A percentile compares a stretch with the other conserved stretches of the same genome.
Evolutionary conservation across 2,797 vertebrate genomes (phyloP).

Genomic region (Paguma larvata): DNA sequence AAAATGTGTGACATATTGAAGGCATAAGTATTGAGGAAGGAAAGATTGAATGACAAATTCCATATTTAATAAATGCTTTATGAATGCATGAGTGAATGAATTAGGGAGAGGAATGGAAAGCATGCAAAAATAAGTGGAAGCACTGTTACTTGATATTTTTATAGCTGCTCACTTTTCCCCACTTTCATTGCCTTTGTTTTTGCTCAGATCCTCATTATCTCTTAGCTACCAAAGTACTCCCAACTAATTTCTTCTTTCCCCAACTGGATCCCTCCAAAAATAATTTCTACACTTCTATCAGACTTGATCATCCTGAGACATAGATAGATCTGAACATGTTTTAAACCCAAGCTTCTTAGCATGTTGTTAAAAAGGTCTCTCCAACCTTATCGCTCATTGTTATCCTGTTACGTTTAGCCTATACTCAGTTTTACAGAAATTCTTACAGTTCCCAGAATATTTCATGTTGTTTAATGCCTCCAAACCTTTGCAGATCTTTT

Average conservation of each 20-base stretch:
- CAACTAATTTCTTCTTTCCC: conserved; percentile 44
- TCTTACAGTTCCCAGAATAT: background rate
- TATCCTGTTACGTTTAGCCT: background rate
- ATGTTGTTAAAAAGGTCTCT: conserved; percentile 27
- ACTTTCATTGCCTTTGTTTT: background rate
- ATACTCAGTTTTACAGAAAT: background rate
- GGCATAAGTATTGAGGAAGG: conserved; percentile 27
- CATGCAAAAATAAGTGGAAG: conserved; percentile 16
- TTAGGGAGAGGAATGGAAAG: conserved; percentile 11
- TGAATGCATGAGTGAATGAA: conserved; percentile 1
- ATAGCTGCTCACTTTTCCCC: background rate
- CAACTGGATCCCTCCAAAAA: conserved; percentile 45
- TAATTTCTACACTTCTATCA: conserved; percentile 11
- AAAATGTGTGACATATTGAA: conserved; percentile 3
- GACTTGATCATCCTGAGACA: conserved; percentile 28
- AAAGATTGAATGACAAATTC: conserved; percentile 23
- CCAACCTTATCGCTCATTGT: background rate
- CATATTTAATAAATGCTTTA: conserved; percentile 37
- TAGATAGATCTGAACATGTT: background rate
- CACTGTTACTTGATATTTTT: background rate
- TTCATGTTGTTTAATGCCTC: background rate
- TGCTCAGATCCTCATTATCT: background rate
- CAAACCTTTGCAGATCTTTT: background rate
- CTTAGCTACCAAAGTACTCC: background rate
- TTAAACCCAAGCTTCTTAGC: conserved; percentile 1